Base-by-base conservation (phyloP, 2,888 invertebrate genomes). In the Anagyrus pseudococci region DNA sequence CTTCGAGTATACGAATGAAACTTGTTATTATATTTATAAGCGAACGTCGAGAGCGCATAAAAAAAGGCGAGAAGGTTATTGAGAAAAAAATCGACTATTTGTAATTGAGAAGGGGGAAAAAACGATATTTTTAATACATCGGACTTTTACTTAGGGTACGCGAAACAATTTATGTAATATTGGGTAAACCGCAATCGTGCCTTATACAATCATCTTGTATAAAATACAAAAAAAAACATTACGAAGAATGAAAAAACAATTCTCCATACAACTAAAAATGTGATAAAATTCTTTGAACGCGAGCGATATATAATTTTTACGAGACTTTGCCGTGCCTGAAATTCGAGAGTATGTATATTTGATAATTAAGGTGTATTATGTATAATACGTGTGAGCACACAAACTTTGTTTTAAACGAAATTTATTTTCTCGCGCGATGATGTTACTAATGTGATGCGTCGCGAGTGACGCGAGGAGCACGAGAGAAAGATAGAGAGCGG, bases 371-470 rank as follows among this genome's bases (percentile, higher is more conserved):
- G 43, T 26, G 6, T n/a, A 43, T 49, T 47, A 40, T 41, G 15
- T 26, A 40, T 37, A 23, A 15, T 46, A 7, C 22, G n/a, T 29
- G 37, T 25, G 53, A 22, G 4, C n/a, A n/a, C n/a, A 52, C 40
- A 59, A 49, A 26, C 33, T 37, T 33, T 41, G 40, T 55, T 4
- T 29, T 29, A 10, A 29, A 29, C 6, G 4, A 17, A 20, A 54
- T 58, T 49, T n/a, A 41, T 19, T 17, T 23, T 41, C 22, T 54
- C 62, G 64, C 61, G 62, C 67, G 58, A 67, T 57, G 61, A 65
- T 70, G 68, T 70, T 61, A 67, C 67, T 58, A 67, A 70, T 69
- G 70, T 72, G 69, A 72, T 71, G 72, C 68, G 67, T 60, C 58
- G 68, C 58, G 59, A 59, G 67, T 61, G 48, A 56, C 49, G 54